phyloP scores from a whole-genome alignment of 1,140 invertebrate genomes.

The Lutraria rhynchaena region DNA sequence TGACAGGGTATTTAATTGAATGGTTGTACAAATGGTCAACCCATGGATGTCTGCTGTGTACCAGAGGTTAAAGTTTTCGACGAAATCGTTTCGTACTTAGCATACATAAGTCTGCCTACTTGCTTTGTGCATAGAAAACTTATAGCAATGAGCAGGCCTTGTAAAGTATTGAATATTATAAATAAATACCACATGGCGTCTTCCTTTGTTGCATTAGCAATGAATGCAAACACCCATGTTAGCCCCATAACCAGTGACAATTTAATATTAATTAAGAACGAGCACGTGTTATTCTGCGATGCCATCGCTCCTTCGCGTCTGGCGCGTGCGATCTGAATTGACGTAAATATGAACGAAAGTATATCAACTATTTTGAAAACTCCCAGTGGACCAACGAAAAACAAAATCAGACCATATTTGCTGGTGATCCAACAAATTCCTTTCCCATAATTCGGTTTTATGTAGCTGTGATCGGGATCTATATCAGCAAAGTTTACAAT shows the following conservation, averaged over 20 bases:
- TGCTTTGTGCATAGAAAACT: slow-evolving; percentile 60
- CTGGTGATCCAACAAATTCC: slow-evolving; percentile 81
- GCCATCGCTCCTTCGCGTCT: slow-evolving; percentile 35
- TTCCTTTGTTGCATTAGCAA: slow-evolving; percentile 61
- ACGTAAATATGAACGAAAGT: slow-evolving; percentile 73
- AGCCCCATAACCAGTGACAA: slow-evolving; percentile 80
- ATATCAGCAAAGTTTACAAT: slow-evolving; percentile 79
- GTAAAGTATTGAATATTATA: slow-evolving; percentile 69
- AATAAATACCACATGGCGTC: slow-evolving; percentile 63
- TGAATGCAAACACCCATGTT: slow-evolving; percentile 78
- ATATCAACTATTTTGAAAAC: slow-evolving; percentile 75
- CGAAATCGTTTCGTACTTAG: slow-evolving; percentile 6
- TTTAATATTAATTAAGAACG: slow-evolving; percentile 84
- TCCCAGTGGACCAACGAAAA: slow-evolving; percentile 77
- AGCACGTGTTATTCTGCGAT: slow-evolving; percentile 53
- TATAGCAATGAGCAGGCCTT: slow-evolving; percentile 66
- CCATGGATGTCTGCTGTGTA: slow-evolving; percentile 1
- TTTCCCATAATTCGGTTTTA: slow-evolving; percentile 70
- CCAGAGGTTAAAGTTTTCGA: neutral
- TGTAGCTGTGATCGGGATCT: neutral
- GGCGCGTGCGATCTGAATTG: slow-evolving; percentile 82
- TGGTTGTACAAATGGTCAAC: too few species aligned
- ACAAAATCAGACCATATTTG: slow-evolving; percentile 67
- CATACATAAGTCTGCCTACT: slow-evolving; percentile 42
- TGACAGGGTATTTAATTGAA: too few species aligned